Conservation (phyloP, 2,113 vertebrate genomes). For the Gasterosteus aculeatus region DNA sequence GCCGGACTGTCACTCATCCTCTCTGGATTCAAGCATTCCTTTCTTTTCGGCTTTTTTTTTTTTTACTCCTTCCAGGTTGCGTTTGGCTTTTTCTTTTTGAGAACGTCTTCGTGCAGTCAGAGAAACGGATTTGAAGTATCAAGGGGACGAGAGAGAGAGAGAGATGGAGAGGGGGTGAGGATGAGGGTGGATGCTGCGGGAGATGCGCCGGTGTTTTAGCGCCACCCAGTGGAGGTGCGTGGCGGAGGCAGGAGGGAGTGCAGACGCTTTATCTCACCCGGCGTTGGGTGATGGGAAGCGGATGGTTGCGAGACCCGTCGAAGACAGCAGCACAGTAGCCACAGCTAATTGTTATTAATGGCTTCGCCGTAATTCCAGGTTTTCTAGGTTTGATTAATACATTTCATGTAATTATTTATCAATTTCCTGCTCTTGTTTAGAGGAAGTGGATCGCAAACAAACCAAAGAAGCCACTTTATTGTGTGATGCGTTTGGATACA, state of each 20-base stretch:
- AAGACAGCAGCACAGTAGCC: not conserved
- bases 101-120: constrained; percentile 51
- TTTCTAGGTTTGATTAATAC: not conserved
- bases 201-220: constrained; percentile 47
- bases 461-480: not conserved
- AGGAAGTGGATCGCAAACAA: not conserved
- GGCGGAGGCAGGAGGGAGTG: not conserved
- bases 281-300: not conserved
- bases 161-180: constrained; percentile 27
- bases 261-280: constrained; percentile 11
- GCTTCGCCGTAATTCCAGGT: not conserved
- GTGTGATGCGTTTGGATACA: constrained; percentile 13
- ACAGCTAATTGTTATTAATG: not conserved
- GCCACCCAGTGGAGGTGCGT: constrained; percentile 57
- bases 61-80: constrained; percentile 26
- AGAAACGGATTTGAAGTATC: constrained; percentile 63
- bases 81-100: constrained; percentile 24
- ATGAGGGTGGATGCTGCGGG: not conserved
- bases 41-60: fast-evolving
- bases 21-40: constrained; percentile 22
- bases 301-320: not conserved
- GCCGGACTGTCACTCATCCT: constrained; percentile 45
- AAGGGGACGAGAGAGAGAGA: constrained; percentile 20
- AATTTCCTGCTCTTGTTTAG: not conserved
- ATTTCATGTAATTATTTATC: not conserved